A percentile compares a stretch with the other conserved stretches of the same genome.
phyloP scores from a whole-genome alignment of 2,888 invertebrate species.

The Ochropleura plecta region DNA sequence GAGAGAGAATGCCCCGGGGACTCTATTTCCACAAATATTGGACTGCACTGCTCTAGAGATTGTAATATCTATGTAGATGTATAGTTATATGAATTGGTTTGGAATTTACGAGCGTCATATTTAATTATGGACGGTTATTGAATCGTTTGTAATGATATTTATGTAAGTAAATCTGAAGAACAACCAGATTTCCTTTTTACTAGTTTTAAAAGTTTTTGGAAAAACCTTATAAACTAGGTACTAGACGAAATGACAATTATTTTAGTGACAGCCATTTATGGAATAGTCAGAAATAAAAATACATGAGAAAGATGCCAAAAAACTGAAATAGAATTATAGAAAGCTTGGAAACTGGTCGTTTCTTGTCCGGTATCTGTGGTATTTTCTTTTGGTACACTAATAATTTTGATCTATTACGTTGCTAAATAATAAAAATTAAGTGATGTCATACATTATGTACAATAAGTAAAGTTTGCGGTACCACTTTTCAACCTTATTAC shows the following conservation, averaged over 20 bases:
- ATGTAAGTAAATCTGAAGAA: slow-evolving; percentile 1
- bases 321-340: not conserved
- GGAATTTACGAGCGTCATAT: slow-evolving; percentile 39
- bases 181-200: not conserved
- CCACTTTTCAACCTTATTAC: too few relatives aligned
- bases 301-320: not conserved
- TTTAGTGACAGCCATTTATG: not conserved
- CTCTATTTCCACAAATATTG: slow-evolving; percentile 84
- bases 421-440: not conserved
- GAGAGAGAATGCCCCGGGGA: slow-evolving; percentile 76
- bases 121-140: slow-evolving; percentile 51
- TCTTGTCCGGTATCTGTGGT: not conserved
- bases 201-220: not conserved
- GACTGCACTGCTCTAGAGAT: slow-evolving; percentile 78
- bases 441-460: not conserved
- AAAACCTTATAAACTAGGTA: not conserved
- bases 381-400: not conserved
- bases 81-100: slow-evolving; percentile 41
- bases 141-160: slow-evolving; percentile 23
- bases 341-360: not conserved
- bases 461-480: too few relatives aligned
- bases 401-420: not conserved
- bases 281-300: not conserved
- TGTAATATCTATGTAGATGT: slow-evolving; percentile 69
- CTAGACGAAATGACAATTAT: not conserved